Evolutionary conservation across 2,888 invertebrate genomes (phyloP), one percentile per base, ranked within the genome.

Genomic region (Xanthorhoe designata): DNA sequence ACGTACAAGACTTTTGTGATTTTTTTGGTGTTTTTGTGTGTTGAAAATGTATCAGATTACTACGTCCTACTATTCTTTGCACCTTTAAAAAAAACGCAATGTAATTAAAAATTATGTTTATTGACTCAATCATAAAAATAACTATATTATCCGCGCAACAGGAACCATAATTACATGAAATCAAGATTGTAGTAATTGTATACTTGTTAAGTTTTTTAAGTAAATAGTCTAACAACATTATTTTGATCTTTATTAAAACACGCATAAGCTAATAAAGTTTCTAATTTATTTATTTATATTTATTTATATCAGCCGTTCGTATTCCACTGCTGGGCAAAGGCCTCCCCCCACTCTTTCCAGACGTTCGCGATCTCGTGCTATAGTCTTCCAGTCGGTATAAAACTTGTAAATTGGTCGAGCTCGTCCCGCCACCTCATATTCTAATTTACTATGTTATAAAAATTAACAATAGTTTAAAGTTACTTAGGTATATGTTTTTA

Each of bases 181-280:
- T 79, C 84, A 84, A 85, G 83, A 80, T 78, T 75, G 77, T 17
- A n/a, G 57, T 66, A 66, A 66, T 66, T 66, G 77, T 75, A 82
- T 80, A 80, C 76, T 81, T 81, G 81, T 81, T 81, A 79, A 49
- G 57, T 59, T 70, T 78, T 84, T 82, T 81, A 70, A 80, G 82
- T 80, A 83, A 87, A 86, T 78, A 24, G 4, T 24, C 24, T 1
- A 3, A 83, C 81, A 79, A 76, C 79, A 77, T 79, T 85, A 84
- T 85, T 83, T 75, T 82, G 78, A 84, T 88, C 85, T 87, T 84
- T 81, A 85, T 84, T 84, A 84, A 79, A 76, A 66, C 75, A 83
- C 84, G 83, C 84, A 87, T 86, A 84, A 83, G 83, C 79, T 77
- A 47, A 47, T 49, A 38, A 38, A 32, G 32, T 7, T 4, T 1